Evolutionary conservation across 1,140 invertebrate species (phyloP), one percentile per base, ranked within the genome.

Genomic region (Drosophila seguyi): DNA sequence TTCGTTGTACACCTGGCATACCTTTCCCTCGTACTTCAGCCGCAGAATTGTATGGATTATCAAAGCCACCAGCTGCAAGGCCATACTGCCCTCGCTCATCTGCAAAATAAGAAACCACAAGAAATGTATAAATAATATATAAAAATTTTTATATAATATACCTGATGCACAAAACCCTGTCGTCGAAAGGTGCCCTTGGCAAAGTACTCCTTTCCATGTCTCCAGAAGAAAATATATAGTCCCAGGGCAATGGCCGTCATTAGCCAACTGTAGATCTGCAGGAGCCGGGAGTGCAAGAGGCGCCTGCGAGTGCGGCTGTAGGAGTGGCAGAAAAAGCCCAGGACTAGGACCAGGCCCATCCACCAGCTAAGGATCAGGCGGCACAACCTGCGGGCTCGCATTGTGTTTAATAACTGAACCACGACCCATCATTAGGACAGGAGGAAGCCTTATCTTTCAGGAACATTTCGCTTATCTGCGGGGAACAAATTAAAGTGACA

Each of bases 381-480:
- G 18, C 42, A 71, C 66, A 71, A 29, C 68, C 50, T 25, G 14
- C 44, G 65, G n/a, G 16, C 52, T 71, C 14, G 20, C 68, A 72
- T 72, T 0, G 66, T 22, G 34, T 11, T 6, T 6, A 18, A 25
- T 31, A 29, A 72, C 66, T 72, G 18, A 45, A 16, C 10, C 11
- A 3, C 4, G 29, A 50, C 10, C 14, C 50, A 39, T 61, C 27
- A 16, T 22, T 20, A 6, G 6, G 6, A 13, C 13, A 29, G 25
- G n/a, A n/a, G 27, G 27, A 34, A 4, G 20, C 14, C 31, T 38
- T n/a, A 60, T 50, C 57, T 22, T 3, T 6, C 3, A 5, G 25
- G 56, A 31, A 10, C 11, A 16, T 4, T 18, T 14, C 1, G 0
- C 18, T 47, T 50, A 66, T 65, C 59, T 34, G 8, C 4, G 11